Percentiles rank a stretch among this genome's conserved stretches.
phyloP scores from a whole-genome alignment of 2,797 vertebrate genomes.

The Hypotaenidia okinawae region DNA sequence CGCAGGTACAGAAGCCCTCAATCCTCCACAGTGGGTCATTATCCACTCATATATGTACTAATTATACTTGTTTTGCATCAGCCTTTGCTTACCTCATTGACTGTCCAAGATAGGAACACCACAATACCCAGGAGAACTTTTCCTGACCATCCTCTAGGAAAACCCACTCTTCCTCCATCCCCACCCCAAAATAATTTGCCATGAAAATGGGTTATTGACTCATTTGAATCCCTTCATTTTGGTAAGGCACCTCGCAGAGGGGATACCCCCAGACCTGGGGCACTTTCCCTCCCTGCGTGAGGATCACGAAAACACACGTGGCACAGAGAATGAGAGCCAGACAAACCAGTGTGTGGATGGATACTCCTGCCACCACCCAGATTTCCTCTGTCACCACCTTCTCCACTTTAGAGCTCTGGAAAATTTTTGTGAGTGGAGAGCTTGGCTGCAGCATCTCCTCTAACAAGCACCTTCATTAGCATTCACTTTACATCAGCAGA shows the following conservation, averaged over 20 bases:
- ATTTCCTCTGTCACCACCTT: not conserved
- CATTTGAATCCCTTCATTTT: not conserved
- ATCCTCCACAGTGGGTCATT: not conserved
- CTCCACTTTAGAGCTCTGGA: not conserved
- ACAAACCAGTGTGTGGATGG: not conserved
- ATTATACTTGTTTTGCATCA: not conserved
- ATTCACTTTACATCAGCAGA: not conserved
- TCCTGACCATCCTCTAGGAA: not conserved
- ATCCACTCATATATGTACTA: too few species aligned
- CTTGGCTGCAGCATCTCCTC: not conserved
- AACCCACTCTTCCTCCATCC: not conserved
- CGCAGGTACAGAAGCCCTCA: not conserved
- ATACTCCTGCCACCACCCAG: not conserved
- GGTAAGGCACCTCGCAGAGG: not conserved
- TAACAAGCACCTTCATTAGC: not conserved
- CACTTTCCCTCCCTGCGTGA: not conserved
- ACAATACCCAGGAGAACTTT: not conserved
- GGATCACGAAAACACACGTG: fast-evolving
- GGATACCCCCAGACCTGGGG: too few species aligned
- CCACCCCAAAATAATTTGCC: fast-evolving
- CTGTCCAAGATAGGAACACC: not conserved
- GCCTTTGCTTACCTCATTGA: not conserved
- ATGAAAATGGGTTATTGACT: not conserved
- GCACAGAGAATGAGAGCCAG: fast-evolving
- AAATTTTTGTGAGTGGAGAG: not conserved